These are phyloP conservation scores for Torymus tubicola DNA, from an alignment of 2,888 invertebrate species.

Conservation along the genomic window DNA sequence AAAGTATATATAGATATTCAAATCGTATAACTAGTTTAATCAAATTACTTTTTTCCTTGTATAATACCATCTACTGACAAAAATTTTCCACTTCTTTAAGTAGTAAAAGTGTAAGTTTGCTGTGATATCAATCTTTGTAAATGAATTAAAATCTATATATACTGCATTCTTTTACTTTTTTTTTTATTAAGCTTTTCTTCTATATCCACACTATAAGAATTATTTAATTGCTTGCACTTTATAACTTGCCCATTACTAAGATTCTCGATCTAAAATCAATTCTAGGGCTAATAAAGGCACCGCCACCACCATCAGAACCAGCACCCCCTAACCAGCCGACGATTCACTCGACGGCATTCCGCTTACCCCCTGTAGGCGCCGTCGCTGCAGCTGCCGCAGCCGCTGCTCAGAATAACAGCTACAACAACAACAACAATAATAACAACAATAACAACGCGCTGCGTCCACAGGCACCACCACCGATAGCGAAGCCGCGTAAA, in stretches of 20 bases:
- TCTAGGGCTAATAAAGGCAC: slow-evolving; percentile 70
- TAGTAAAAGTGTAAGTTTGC: no score
- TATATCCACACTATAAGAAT: no score
- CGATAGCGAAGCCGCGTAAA: slow-evolving; percentile 74
- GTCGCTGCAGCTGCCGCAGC: slow-evolving; percentile 54
- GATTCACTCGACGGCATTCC: slow-evolving; percentile 66
- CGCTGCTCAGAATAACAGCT: slow-evolving; percentile 40
- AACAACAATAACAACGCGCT: slow-evolving; percentile 19
- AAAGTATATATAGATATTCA: background rate
- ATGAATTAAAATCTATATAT: no score
- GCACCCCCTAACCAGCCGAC: slow-evolving; percentile 76
- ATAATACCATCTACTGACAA: no score
- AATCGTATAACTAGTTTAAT: background rate
- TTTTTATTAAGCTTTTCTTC: no score
- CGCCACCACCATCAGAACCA: slow-evolving; percentile 77
- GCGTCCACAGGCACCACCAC: slow-evolving; percentile 7
- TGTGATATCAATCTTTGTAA: no score
- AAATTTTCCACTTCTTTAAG: no score
- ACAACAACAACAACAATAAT: slow-evolving; percentile 33
- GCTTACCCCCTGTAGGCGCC: slow-evolving; percentile 64
- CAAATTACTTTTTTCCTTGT: background rate
- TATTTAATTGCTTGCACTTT: no score
- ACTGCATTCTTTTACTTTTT: no score
- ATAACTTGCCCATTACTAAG: no score
- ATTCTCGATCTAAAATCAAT: no score